Conservation (phyloP, 2,888 invertebrate species). For the Cerastis rubricosa region DNA sequence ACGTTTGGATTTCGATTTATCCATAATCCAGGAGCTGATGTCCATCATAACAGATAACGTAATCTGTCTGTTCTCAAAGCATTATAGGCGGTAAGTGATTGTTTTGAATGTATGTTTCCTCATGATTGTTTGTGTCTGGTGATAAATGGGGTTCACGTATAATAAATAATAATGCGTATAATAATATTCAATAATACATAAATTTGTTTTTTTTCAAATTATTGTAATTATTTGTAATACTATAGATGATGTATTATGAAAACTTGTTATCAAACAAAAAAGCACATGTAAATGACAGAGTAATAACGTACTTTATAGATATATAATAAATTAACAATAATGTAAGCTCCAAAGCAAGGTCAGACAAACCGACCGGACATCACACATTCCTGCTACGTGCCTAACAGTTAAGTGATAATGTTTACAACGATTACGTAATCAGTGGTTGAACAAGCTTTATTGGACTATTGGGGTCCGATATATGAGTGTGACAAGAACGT, state of each 20-base stretch:
- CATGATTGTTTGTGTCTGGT: slow-evolving; percentile 40
- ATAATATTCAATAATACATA: slow-evolving; percentile 43
- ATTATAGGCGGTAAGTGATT: slow-evolving; percentile 32
- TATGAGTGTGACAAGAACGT: slow-evolving; percentile 16
- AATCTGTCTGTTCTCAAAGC: slow-evolving; percentile 49
- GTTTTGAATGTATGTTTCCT: slow-evolving; percentile 50
- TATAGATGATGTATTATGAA: background rate
- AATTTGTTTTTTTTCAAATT: slow-evolving; percentile 15
- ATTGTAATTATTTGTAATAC: slow-evolving; percentile 16
- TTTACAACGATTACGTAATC: slow-evolving; percentile 73
- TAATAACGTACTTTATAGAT: slow-evolving; percentile 35
- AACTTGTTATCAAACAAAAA: slow-evolving; percentile 27
- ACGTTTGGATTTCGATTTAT: slow-evolving; percentile 24
- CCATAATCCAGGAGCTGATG: slow-evolving; percentile 40
- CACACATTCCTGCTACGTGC: slow-evolving; percentile 63
- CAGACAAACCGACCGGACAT: slow-evolving; percentile 65
- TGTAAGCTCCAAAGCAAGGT: slow-evolving; percentile 56
- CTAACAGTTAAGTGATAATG: slow-evolving; percentile 73
- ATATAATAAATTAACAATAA: slow-evolving; percentile 33
- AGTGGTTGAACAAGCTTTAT: slow-evolving; percentile 69
- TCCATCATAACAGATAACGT: slow-evolving; percentile 44
- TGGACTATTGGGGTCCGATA: slow-evolving; percentile 43
- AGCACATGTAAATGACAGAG: slow-evolving; percentile 25
- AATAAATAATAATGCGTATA: slow-evolving; percentile 17
- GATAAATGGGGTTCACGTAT: slow-evolving; percentile 37